phyloP scores from a whole-genome alignment of 2,888 invertebrate genomes.

The Metacarcinus magister region DNA sequence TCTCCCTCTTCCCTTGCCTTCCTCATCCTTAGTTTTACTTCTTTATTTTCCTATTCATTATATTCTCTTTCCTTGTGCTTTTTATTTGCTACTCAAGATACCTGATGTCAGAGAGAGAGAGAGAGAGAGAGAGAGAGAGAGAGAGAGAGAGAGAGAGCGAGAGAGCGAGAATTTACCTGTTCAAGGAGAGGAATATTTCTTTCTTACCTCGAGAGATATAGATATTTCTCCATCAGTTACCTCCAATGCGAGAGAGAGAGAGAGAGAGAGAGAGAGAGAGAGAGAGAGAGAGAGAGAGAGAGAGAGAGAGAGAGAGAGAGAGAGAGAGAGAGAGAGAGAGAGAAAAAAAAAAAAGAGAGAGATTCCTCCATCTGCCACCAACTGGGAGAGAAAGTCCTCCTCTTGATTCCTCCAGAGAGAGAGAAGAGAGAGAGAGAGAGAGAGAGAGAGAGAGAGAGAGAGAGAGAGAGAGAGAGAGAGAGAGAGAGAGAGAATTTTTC shows the following conservation, averaged over 20 bases:
- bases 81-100: too few species aligned
- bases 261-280: too few species aligned
- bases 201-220: constrained; percentile 23
- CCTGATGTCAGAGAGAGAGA: not conserved
- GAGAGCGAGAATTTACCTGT: not conserved
- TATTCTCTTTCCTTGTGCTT: too few species aligned
- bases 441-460: constrained; percentile 35
- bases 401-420: constrained; percentile 18
- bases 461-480: not conserved
- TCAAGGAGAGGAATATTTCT: constrained; percentile 5
- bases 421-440: constrained; percentile 39
- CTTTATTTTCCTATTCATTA: too few species aligned
- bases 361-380: not conserved
- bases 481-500: not conserved
- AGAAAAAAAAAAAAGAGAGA: not conserved
- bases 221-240: constrained; percentile 12
- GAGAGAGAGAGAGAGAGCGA: not conserved
- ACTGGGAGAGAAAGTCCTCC: not conserved
- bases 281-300: too few species aligned
- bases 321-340: not conserved
- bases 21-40: not conserved
- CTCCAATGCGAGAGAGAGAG: not conserved
- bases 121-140: constrained; percentile 39
- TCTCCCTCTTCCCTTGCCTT: not conserved
- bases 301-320: not conserved